Evolutionary conservation across 2,888 invertebrate genomes (phyloP), one percentile per base, ranked within the genome.

Genomic region (Mamestra brassicae): DNA sequence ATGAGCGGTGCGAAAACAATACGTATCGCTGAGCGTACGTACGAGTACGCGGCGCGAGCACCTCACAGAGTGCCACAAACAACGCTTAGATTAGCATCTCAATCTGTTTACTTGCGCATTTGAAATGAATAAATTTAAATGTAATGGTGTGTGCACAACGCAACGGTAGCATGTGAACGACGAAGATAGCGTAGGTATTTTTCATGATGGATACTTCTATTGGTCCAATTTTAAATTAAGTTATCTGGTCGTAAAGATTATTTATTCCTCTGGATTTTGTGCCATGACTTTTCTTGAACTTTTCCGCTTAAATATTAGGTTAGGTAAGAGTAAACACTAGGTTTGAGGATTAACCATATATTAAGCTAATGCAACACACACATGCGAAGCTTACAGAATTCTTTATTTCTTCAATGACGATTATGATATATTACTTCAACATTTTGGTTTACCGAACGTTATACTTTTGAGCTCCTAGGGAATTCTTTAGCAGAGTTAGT

Each of bases 1-100:
- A 77, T 77, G 60, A 78, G 69, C 71, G 61, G 52, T 54, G 63
- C 71, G 67, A 79, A 75, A 79, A 79, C 71, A 72, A 78, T 62
- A 66, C 58, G 61, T 71, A 76, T 76, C 69, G 58, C 62, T 47
- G 58, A 36, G 58, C 36, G 61, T 10, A 8, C 52, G 1, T 17
- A 7, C 52, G 7, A 13, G 47, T 15, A 47, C 47, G 47, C 1
- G 6, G 57, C 26, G 55, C 4, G 26, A n/a, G 10, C 15, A 0
- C 3, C 36, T 55, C 54, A 15, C 50, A 55, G 66, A 17, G 2
- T 17, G 36, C 65, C 61, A 45, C 52, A 77, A 74, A 81, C 72
- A 76, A 62, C n/a, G 61, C 34, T 77, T 55, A 63, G 68, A 80
- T 81, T 79, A 79, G 34, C 79, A 77, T 79, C 74, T 17, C 71